These are phyloP conservation scores for Limnephilus auricula DNA, from an alignment of 2,888 invertebrate species.

Conservation along the genomic window DNA sequence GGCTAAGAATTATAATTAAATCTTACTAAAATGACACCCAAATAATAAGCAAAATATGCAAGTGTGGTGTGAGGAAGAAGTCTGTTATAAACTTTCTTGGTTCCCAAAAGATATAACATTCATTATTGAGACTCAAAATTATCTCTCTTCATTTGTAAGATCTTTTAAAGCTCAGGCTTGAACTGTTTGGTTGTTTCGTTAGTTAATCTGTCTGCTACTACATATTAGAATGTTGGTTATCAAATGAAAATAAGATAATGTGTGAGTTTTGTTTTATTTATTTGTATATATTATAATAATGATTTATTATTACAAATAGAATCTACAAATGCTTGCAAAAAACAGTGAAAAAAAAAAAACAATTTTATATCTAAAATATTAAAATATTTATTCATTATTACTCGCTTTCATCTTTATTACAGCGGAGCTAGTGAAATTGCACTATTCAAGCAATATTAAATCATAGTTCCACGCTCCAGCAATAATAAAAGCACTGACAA, in stretches of 20 bases:
- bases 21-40: no score
- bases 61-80: background rate
- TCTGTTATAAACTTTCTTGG: background rate
- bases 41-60: background rate
- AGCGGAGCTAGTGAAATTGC: constrained; percentile 2
- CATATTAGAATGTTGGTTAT: constrained; percentile 31
- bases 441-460: background rate
- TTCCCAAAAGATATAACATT: background rate
- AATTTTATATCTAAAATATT: constrained; percentile 7
- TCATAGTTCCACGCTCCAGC: background rate
- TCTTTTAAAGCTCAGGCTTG: background rate
- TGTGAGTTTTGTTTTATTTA: constrained; percentile 28
- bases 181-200: background rate
- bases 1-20: no score
- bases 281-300: constrained; percentile 38
- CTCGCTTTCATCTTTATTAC: background rate
- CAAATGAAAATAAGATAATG: constrained; percentile 36
- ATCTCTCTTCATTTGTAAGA: background rate
- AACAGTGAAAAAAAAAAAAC: constrained; percentile 14
- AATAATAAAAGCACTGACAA: background rate
- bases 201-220: background rate
- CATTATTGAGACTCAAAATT: background rate
- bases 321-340: constrained; percentile 28
- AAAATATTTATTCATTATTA: constrained; percentile 15
- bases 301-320: constrained; percentile 42